Percentiles rank a stretch among this genome's conserved stretches.
phyloP scores from a whole-genome alignment of 2,888 invertebrate genomes.

The Dynastes tityus region DNA sequence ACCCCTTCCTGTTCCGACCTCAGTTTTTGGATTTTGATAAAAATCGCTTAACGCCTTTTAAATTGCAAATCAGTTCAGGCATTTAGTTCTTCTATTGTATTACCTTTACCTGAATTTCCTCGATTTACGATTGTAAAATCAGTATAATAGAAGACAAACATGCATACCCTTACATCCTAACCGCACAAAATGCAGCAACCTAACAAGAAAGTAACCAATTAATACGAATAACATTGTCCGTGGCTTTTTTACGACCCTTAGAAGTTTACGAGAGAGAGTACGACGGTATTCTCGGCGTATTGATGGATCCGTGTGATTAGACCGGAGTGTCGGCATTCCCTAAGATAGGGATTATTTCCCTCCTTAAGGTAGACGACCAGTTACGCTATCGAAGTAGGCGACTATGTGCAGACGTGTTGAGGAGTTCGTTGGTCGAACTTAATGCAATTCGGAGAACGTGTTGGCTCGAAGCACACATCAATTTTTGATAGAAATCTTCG shows the following conservation, averaged over 20 bases:
- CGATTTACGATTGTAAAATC: slow-evolving; percentile 1
- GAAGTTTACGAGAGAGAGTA: slow-evolving; percentile 51
- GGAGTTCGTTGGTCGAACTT: slow-evolving; percentile 53
- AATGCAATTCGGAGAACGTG: slow-evolving; percentile 60
- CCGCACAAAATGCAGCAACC: slow-evolving; percentile 8
- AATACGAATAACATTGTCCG: slow-evolving; percentile 56
- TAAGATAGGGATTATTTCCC: slow-evolving; percentile 59
- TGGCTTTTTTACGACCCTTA: slow-evolving; percentile 54
- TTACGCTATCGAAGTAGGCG: slow-evolving; percentile 12
- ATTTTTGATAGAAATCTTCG: slow-evolving; percentile 63
- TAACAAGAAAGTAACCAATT: slow-evolving; percentile 42
- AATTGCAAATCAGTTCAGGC: no score
- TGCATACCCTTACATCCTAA: not conserved
- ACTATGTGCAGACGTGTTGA: not conserved
- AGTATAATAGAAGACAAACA: slow-evolving; percentile 8
- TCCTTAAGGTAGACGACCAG: slow-evolving; percentile 54
- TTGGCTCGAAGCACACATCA: slow-evolving; percentile 61
- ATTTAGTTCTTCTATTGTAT: no score
- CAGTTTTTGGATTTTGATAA: no score
- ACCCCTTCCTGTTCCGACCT: no score
- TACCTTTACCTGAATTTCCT: no score
- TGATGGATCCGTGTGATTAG: slow-evolving; percentile 62
- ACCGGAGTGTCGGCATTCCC: slow-evolving; percentile 60
- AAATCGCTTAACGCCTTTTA: no score
- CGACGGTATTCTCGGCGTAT: slow-evolving; percentile 52